Evolutionary conservation across 2,113 vertebrate species (phyloP).

Genomic region (Atlantisia rogersi): DNA sequence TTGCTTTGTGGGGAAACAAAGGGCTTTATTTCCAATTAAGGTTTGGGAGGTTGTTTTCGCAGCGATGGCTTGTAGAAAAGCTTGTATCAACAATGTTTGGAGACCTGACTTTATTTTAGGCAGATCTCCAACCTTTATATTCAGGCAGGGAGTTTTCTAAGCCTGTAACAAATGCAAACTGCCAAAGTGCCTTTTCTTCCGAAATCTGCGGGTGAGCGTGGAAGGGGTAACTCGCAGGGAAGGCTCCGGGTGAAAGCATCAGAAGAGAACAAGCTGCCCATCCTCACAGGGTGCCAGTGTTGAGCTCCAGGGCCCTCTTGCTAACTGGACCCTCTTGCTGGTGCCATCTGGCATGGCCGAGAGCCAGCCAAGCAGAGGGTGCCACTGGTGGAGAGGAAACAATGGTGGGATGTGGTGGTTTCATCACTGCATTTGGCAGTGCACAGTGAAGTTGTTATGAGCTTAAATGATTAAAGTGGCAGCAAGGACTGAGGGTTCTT

Average conservation of each 20-base stretch:
- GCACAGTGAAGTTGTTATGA: too few species aligned
- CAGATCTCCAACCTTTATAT: neutral
- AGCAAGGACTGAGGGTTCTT: too few species aligned
- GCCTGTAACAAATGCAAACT: neutral
- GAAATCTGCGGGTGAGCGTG: fast-evolving
- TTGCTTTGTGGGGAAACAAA: neutral
- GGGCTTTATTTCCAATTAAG: neutral
- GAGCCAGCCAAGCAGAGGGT: too few species aligned
- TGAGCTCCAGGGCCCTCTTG: too few species aligned
- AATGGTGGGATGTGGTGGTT: too few species aligned
- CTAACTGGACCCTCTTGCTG: too few species aligned
- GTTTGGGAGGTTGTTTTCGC: neutral
- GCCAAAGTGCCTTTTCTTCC: fast-evolving
- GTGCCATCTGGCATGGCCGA: too few species aligned
- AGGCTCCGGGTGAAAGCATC: neutral
- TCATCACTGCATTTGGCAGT: too few species aligned
- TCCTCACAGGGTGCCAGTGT: too few species aligned
- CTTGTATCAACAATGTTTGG: neutral
- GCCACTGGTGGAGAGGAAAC: too few species aligned
- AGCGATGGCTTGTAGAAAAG: neutral
- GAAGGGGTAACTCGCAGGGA: neutral
- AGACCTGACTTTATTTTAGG: neutral
- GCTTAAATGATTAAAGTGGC: too few species aligned
- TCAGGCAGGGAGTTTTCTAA: neutral
- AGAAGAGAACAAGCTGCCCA: neutral